These are phyloP conservation scores for Muscicapa adusta DNA, from an alignment of 2,113 vertebrate species.

Conservation along the genomic window DNA sequence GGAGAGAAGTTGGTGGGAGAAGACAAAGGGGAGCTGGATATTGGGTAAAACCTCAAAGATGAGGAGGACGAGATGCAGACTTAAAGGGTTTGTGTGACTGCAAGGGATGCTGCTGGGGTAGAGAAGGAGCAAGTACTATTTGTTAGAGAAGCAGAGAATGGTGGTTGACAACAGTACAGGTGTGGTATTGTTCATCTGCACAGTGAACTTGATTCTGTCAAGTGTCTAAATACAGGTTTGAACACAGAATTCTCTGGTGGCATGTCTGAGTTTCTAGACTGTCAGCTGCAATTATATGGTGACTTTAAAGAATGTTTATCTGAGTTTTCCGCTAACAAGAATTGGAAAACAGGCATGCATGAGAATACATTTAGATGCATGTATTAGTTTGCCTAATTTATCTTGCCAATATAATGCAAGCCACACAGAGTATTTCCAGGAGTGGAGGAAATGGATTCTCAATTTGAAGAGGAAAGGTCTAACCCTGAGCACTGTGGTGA, in stretches of 20 bases:
- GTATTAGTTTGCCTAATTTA: neutral
- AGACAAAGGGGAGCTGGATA: neutral
- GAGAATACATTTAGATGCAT: neutral
- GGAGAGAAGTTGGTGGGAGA: neutral
- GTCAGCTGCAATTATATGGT: neutral
- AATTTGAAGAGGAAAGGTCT: neutral
- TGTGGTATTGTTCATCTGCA: neutral
- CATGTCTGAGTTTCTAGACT: neutral
- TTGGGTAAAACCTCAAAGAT: neutral
- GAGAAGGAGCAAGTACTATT: neutral
- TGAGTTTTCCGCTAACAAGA: neutral
- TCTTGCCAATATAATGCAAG: neutral
- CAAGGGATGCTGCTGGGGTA: neutral
- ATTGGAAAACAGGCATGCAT: neutral
- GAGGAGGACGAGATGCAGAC: neutral
- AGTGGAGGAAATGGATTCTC: neutral
- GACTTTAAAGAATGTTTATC: neutral
- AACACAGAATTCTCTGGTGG: neutral
- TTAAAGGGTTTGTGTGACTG: neutral
- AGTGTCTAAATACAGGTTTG: neutral
- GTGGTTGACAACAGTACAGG: neutral
- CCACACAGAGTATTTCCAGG: neutral
- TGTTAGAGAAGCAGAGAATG: neutral
- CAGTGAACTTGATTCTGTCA: neutral
- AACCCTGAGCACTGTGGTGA: neutral